Percentiles rank a stretch among this genome's conserved stretches.
Conservation (phyloP, 2,113 vertebrate genomes). For the Lichenostomus cassidix region DNA sequence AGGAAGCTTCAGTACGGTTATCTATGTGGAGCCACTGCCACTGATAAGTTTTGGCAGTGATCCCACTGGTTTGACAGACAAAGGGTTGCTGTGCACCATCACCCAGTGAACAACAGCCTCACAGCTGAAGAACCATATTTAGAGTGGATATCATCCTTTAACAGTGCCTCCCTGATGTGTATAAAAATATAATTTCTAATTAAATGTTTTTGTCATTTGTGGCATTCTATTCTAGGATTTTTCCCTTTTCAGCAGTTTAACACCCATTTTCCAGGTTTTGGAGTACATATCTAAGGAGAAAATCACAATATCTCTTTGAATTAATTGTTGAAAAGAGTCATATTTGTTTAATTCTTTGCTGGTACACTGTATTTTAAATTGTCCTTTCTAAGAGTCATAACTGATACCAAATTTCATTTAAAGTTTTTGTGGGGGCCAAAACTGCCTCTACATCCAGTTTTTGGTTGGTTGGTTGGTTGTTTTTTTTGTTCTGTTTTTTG, state of each 20-base stretch:
- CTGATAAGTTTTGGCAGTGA: neutral
- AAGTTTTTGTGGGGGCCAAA: neutral
- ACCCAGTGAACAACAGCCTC: neutral
- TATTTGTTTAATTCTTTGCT: neutral
- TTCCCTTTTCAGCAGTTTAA: neutral
- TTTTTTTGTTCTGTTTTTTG: rapidly evolving
- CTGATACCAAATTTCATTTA: neutral
- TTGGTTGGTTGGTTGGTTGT: neutral
- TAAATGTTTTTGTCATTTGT: neutral
- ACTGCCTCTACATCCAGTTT: neutral
- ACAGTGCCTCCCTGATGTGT: neutral
- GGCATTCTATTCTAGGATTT: neutral
- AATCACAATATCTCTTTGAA: neutral
- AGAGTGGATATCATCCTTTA: neutral
- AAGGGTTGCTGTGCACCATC: neutral
- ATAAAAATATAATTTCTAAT: neutral
- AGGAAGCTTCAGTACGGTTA: neutral
- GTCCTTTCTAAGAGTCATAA: neutral
- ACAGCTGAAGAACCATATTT: neutral
- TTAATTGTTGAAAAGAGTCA: neutral
- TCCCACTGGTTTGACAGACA: neutral
- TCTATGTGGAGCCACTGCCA: neutral
- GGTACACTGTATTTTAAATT: slow-evolving; percentile 11
- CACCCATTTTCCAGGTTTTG: neutral
- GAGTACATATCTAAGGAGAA: neutral